Conservation (phyloP, 2,797 vertebrate species). For the Sebastes iracundus region DNA sequence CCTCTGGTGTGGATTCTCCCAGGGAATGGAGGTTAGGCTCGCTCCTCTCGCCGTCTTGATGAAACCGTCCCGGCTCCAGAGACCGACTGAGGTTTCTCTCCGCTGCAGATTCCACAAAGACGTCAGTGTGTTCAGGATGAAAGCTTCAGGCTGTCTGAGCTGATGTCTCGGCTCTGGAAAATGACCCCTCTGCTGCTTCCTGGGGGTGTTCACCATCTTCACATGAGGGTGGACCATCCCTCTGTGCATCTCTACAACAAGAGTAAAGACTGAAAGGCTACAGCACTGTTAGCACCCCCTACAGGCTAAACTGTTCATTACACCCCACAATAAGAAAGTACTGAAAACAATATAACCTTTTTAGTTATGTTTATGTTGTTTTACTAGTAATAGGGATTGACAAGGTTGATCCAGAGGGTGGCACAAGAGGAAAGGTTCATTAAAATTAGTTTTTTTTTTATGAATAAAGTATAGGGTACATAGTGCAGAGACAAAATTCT, state of each 20-base stretch:
- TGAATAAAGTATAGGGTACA: too few relatives aligned
- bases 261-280: neutral
- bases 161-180: constrained; percentile 12
- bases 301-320: neutral
- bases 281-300: constrained; percentile 10
- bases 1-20: constrained; percentile 42
- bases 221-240: constrained; percentile 10
- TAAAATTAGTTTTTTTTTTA: neutral
- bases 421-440: too few relatives aligned
- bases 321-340: neutral
- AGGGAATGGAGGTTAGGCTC: constrained; percentile 21
- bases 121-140: constrained; percentile 19
- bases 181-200: constrained; percentile 11
- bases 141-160: constrained; percentile 15
- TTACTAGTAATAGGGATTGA: neutral
- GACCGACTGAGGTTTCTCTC: constrained; percentile 41
- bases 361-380: neutral
- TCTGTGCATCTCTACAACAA: neutral
- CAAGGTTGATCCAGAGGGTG: neutral
- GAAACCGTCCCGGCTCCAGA: constrained; percentile 39
- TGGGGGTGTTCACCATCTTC: constrained; percentile 25
- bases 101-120: constrained; percentile 36
- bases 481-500: neutral
- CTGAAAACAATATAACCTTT: fast-evolving
- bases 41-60: constrained; percentile 21